Conservation (phyloP, 2,797 vertebrate genomes). For the Macropodus opercularis region DNA sequence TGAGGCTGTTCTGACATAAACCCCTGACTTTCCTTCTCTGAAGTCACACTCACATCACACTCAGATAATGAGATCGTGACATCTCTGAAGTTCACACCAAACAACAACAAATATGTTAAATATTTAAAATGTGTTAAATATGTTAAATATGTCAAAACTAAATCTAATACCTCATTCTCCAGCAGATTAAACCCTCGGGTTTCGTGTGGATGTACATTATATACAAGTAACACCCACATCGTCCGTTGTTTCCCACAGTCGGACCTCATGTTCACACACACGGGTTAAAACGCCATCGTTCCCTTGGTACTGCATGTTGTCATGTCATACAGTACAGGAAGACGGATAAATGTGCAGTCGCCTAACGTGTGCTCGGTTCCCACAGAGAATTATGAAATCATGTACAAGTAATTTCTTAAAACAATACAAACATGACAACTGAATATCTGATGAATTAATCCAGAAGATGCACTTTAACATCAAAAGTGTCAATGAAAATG, state of each 20-base stretch:
- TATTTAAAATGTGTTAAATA: too few species aligned
- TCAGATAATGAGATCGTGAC: background rate
- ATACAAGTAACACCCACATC: background rate
- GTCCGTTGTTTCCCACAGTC: conserved; percentile 29
- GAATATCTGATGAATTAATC: too few species aligned
- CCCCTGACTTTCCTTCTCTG: background rate
- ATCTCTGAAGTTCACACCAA: background rate
- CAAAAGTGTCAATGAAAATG: too few species aligned
- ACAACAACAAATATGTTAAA: background rate
- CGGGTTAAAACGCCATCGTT: background rate
- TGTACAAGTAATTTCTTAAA: too few species aligned
- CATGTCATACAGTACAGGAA: background rate
- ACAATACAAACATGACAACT: too few species aligned
- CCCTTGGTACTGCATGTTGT: background rate
- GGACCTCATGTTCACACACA: background rate
- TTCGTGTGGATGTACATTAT: too few species aligned
- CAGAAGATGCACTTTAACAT: too few species aligned
- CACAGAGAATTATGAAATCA: too few species aligned
- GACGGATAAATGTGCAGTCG: background rate
- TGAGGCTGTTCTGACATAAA: background rate
- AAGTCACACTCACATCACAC: background rate
- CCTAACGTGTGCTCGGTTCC: conserved; percentile 11
- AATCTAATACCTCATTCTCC: background rate
- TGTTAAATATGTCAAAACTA: too few species aligned
- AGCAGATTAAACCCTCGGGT: too few species aligned